phyloP scores from a whole-genome alignment of 1,140 invertebrate species.

The Brachionus koreanus region DNA sequence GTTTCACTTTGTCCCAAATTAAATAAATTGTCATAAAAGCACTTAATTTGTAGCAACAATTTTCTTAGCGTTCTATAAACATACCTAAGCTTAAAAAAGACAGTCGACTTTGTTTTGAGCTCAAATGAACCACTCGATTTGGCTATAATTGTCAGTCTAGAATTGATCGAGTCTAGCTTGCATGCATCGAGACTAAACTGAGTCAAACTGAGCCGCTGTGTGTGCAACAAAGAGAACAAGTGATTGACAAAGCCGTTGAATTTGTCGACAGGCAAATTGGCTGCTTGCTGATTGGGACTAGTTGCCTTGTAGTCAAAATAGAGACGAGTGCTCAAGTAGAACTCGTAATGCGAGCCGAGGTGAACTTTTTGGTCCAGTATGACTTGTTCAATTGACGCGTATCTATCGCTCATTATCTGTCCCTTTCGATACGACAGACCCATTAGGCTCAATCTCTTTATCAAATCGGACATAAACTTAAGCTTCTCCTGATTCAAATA shows the following conservation, averaged over 20 bases:
- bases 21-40: neutral
- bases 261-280: neutral
- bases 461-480: conserved; percentile 13
- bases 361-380: neutral
- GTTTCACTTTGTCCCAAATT: neutral
- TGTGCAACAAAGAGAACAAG: neutral
- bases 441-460: neutral
- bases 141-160: neutral
- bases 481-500: conserved; percentile 11
- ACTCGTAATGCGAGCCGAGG: neutral
- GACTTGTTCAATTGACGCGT: neutral
- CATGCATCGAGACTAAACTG: neutral
- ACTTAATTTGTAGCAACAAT: neutral
- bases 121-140: neutral
- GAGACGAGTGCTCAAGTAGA: neutral
- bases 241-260: conserved; percentile 11
- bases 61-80: neutral
- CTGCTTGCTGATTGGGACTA: neutral
- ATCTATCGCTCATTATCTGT: neutral
- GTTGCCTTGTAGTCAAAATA: neutral
- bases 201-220: neutral
- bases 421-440: conserved; percentile 37
- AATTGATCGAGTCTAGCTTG: neutral
- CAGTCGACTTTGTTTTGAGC: neutral
- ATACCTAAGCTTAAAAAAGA: neutral